A percentile compares a stretch with the other conserved stretches of the same genome.
phyloP scores from a whole-genome alignment of 2,797 vertebrate genomes.

The Halcyon badia region DNA sequence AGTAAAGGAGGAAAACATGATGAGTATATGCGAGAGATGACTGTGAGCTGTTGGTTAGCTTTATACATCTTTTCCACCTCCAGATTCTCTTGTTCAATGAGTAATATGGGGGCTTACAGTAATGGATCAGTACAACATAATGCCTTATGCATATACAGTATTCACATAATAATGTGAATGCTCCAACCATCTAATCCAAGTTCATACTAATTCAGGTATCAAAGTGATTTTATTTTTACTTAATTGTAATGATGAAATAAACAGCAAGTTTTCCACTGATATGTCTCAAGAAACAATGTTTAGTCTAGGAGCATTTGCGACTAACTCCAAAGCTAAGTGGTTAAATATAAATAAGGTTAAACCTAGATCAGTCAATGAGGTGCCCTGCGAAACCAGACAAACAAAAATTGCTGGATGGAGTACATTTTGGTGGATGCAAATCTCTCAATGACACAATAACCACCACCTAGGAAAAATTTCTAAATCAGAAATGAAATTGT shows the following conservation, averaged over 20 bases:
- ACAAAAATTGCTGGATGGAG: background rate
- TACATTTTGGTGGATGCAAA: slow-evolving; percentile 23
- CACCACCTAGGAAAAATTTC: slow-evolving; percentile 16
- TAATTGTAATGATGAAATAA: background rate
- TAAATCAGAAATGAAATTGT: slow-evolving; percentile 30
- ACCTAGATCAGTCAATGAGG: background rate
- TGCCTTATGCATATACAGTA: background rate
- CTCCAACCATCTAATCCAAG: background rate
- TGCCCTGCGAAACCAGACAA: background rate
- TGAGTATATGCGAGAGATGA: background rate
- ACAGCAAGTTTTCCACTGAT: background rate
- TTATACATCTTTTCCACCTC: background rate
- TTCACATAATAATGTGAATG: background rate
- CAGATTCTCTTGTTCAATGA: background rate
- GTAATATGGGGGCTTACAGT: background rate
- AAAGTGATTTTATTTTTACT: background rate
- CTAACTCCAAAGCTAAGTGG: background rate
- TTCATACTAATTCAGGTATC: background rate
- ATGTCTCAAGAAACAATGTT: background rate
- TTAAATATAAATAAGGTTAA: slow-evolving; percentile 26
- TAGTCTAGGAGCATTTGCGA: background rate
- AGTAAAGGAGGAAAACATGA: background rate
- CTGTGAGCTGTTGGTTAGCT: background rate
- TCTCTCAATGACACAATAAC: background rate
- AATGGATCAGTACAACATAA: background rate